Evolutionary conservation across 1,140 invertebrate species (phyloP).

Genomic region (Vanessa atalanta): DNA sequence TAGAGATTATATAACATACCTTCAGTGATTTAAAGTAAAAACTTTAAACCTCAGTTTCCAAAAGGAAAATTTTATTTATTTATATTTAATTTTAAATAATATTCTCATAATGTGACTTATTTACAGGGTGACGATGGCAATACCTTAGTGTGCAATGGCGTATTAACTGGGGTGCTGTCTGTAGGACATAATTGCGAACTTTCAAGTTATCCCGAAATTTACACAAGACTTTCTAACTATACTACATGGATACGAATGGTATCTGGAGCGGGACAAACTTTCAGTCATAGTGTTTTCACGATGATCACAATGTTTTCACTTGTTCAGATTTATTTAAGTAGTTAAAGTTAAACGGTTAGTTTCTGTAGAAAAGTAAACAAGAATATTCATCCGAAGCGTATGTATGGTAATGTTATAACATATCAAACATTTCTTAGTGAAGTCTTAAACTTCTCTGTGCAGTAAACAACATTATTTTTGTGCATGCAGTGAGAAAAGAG

Average conservation of each 20-base stretch:
- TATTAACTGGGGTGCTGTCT: constrained; percentile 50
- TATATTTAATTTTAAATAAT: no score
- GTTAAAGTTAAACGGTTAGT: not conserved
- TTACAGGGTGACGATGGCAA: constrained; percentile 55
- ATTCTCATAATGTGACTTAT: constrained; percentile 1
- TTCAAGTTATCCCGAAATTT: constrained; percentile 50
- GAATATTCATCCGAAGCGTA: no score
- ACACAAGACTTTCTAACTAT: constrained; percentile 57
- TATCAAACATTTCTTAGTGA: no score
- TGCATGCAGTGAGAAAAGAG: no score
- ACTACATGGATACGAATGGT: constrained; percentile 49
- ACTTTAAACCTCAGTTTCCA: no score
- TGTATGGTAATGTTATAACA: no score
- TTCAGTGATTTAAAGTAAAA: no score
- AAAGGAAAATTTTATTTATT: no score
- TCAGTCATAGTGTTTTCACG: not conserved
- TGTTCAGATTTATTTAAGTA: constrained; percentile 7
- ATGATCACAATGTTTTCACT: not conserved
- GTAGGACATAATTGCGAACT: constrained; percentile 36
- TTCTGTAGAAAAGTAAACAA: not conserved
- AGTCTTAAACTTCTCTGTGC: no score
- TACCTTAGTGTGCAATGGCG: constrained; percentile 47
- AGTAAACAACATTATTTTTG: no score
- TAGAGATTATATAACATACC: no score
- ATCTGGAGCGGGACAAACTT: constrained; percentile 11